A percentile compares a stretch with the other conserved stretches of the same genome.
Conservation (phyloP, 2,888 invertebrate genomes). For the Cacoxenus indagator region DNA sequence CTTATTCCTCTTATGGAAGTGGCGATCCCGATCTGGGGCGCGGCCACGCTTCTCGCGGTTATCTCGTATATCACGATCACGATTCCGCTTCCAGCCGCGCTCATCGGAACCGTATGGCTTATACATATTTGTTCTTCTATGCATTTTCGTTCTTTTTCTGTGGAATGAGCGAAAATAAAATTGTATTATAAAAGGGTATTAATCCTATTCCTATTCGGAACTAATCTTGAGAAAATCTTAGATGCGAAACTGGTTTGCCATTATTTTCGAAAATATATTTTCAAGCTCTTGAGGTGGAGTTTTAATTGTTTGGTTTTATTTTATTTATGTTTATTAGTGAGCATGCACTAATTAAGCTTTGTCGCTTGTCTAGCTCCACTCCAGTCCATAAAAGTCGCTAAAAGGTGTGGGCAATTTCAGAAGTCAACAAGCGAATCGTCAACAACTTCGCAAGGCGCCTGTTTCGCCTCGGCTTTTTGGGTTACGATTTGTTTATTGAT, state of each 20-base stretch:
- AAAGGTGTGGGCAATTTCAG: slow-evolving; percentile 61
- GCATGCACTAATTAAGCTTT: slow-evolving; percentile 63
- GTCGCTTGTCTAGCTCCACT: slow-evolving; percentile 44
- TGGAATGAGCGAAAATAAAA: too few species aligned
- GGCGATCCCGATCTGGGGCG: slow-evolving; percentile 66
- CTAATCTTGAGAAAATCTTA: too few species aligned
- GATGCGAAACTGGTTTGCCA: too few species aligned
- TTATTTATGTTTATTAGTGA: slow-evolving; percentile 59
- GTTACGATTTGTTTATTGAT: slow-evolving; percentile 53
- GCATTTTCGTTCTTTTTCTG: too few species aligned
- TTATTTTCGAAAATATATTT: not conserved
- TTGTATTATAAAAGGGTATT: too few species aligned
- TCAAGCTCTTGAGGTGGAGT: slow-evolving; percentile 47
- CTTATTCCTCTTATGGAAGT: slow-evolving; percentile 57
- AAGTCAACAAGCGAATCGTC: slow-evolving; percentile 34
- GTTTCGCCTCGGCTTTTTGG: slow-evolving; percentile 30
- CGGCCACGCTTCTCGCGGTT: slow-evolving; percentile 66
- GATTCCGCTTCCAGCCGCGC: slow-evolving; percentile 68
- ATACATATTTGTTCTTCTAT: slow-evolving; percentile 68
- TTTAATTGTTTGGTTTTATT: slow-evolving; percentile 55
- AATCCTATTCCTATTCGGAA: too few species aligned
- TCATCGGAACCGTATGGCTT: slow-evolving; percentile 68
- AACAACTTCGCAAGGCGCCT: not conserved
- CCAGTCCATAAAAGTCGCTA: slow-evolving; percentile 58
- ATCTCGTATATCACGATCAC: slow-evolving; percentile 68